phyloP scores from a whole-genome alignment of 2,888 invertebrate species.

The Drosophila nigricruria region DNA sequence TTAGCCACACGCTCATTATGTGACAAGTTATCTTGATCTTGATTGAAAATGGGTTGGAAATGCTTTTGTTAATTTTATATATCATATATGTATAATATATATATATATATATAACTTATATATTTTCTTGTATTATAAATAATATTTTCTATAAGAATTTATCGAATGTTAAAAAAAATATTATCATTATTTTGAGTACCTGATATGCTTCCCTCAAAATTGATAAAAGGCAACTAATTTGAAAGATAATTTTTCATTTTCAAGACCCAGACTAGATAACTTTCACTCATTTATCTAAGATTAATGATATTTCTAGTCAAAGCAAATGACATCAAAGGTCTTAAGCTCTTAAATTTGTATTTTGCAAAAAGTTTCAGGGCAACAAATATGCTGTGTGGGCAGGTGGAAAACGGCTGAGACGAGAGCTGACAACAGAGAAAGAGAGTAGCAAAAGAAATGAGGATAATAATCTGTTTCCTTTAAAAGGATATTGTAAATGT shows the following conservation, averaged over 20 bases:
- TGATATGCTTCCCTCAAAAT: neutral
- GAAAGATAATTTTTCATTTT: neutral
- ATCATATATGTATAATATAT: too few species aligned
- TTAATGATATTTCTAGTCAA: conserved; percentile 1
- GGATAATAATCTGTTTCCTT: neutral
- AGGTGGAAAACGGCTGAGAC: too few species aligned
- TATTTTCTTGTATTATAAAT: too few species aligned
- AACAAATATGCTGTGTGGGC: neutral
- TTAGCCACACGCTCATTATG: neutral
- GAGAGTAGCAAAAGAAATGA: neutral
- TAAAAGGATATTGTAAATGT: neutral
- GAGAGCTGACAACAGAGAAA: neutral
- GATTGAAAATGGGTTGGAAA: too few species aligned
- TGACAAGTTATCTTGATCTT: too few species aligned
- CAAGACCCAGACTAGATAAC: neutral
- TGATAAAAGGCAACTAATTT: neutral
- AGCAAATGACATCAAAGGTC: neutral
- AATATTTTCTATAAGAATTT: too few species aligned
- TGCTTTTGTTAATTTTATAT: too few species aligned
- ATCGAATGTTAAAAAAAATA: too few species aligned
- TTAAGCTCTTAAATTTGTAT: neutral
- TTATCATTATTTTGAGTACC: too few species aligned
- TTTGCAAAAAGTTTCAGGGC: neutral
- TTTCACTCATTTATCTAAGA: neutral
- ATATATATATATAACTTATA: too few species aligned